phyloP scores from a whole-genome alignment of 1,140 invertebrate species.

The Periplaneta americana region DNA sequence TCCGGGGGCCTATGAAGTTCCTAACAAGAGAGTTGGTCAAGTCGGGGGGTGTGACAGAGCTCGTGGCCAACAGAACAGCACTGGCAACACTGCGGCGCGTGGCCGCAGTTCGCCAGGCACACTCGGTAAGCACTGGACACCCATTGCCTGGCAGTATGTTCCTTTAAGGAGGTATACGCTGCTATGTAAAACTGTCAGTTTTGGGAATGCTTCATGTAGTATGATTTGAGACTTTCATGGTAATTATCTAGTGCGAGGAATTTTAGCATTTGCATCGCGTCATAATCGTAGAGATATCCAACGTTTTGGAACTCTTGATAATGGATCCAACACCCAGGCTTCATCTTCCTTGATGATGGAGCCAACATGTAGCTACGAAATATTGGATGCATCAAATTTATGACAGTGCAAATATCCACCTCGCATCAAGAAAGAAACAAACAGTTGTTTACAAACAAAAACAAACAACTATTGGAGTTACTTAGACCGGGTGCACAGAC shows the following conservation, averaged over 20 bases:
- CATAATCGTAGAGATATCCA: neutral
- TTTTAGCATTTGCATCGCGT: neutral
- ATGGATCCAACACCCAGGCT: no score
- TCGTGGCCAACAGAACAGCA: slow-evolving; percentile 24
- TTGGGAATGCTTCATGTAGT: neutral
- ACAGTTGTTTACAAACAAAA: no score
- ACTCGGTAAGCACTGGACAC: neutral
- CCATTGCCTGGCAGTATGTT: neutral
- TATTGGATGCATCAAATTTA: neutral
- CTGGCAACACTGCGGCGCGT: slow-evolving; percentile 18
- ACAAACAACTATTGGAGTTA: no score
- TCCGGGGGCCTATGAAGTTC: slow-evolving; percentile 25
- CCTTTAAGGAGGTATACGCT: neutral
- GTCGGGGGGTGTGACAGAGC: slow-evolving; percentile 19
- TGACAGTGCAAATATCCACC: neutral
- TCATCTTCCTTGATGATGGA: neutral
- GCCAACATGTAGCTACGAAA: neutral
- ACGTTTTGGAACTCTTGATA: neutral
- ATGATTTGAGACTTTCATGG: neutral
- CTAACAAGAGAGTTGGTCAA: slow-evolving; percentile 22
- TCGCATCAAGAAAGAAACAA: no score
- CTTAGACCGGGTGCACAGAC: no score
- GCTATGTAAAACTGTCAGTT: neutral
- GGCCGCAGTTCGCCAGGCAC: slow-evolving; percentile 10
- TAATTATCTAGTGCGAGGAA: neutral